Percentiles rank a stretch among this genome's conserved stretches.
phyloP scores from a whole-genome alignment of 2,797 vertebrate species.

The Acipenser oxyrinchus region DNA sequence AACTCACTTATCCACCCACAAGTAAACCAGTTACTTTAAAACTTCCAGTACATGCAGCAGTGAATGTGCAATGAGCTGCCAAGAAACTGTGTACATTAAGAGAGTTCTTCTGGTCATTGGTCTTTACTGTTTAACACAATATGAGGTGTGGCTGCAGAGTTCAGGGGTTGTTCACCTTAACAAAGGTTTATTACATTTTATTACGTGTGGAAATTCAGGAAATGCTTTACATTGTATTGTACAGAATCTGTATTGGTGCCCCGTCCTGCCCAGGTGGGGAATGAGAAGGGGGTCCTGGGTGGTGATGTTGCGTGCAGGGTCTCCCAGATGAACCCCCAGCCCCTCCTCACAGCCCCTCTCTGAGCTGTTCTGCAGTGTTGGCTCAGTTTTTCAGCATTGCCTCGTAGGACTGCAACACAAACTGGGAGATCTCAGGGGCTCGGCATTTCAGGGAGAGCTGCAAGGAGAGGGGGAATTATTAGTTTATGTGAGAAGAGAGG shows the following conservation, averaged over 20 bases:
- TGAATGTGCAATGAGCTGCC: no score
- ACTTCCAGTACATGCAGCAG: no score
- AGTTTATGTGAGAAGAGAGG: not conserved
- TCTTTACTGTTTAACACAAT: no score
- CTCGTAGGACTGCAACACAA: slow-evolving; percentile 84
- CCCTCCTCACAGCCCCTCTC: not conserved
- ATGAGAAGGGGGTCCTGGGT: not conserved
- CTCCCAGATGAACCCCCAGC: not conserved
- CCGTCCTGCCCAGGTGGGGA: not conserved
- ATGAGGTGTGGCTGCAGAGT: no score
- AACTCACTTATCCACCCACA: no score
- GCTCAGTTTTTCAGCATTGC: slow-evolving; percentile 86
- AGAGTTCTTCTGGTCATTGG: not conserved
- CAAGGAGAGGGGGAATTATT: slow-evolving; percentile 8
- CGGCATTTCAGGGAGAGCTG: slow-evolving; percentile 90
- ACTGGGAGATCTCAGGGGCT: slow-evolving; percentile 83
- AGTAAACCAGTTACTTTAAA: no score
- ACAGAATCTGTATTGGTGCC: slow-evolving; percentile 1
- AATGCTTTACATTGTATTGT: not conserved
- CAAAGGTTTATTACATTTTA: no score
- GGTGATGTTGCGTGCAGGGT: not conserved
- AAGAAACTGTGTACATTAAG: no score
- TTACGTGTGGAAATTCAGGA: no score
- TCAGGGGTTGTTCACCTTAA: no score
- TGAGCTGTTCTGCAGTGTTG: slow-evolving; percentile 4